phyloP scores from a whole-genome alignment of 2,113 vertebrate genomes.

The Alethe diademata region DNA sequence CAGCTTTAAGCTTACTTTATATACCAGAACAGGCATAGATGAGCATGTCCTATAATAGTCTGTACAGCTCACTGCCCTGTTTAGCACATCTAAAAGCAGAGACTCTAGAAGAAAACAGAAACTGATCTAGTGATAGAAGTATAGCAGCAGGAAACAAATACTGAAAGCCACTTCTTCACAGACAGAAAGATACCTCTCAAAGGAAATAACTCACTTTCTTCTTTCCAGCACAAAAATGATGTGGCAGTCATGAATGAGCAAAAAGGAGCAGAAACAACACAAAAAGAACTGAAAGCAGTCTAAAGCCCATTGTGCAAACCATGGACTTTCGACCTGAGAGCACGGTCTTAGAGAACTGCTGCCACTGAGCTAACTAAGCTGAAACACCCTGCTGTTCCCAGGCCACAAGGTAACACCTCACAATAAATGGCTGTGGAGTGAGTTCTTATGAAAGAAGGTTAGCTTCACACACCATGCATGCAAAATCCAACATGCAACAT shows the following conservation, averaged over 20 bases:
- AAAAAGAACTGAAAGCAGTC: neutral
- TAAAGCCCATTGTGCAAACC: neutral
- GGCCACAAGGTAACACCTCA: neutral
- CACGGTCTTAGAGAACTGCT: neutral
- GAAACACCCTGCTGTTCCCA: neutral
- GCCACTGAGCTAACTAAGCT: neutral
- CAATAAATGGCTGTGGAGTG: neutral
- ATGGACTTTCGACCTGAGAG: neutral
- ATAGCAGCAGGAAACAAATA: slow-evolving; percentile 14
- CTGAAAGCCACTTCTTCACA: neutral
- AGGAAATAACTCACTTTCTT: slow-evolving; percentile 8
- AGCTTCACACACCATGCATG: neutral
- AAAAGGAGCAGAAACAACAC: slow-evolving; percentile 1
- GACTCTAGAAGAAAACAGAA: neutral
- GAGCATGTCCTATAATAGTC: neutral
- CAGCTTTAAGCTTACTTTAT: neutral
- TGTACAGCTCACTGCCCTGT: neutral
- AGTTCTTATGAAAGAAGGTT: neutral
- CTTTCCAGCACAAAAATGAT: slow-evolving; percentile 8
- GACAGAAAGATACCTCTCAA: neutral
- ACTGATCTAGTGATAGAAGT: neutral
- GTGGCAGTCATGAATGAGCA: neutral
- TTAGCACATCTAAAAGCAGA: neutral
- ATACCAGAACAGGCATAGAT: neutral
- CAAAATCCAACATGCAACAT: neutral